phyloP scores from a whole-genome alignment of 2,113 vertebrate species.

The Coryphaenoides rupestris region DNA sequence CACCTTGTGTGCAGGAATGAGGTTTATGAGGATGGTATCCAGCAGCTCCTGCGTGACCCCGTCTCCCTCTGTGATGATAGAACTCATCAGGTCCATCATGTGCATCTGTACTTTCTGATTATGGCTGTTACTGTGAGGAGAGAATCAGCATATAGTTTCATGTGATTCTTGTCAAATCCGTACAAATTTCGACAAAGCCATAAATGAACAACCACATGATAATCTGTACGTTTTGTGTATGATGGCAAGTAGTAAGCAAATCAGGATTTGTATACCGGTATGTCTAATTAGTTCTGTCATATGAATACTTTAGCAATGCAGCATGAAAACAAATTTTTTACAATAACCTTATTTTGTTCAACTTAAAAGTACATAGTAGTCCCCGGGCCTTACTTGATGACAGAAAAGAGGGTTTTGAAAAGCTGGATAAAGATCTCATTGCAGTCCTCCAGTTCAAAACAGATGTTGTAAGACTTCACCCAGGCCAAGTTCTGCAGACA shows the following conservation, averaged over 20 bases:
- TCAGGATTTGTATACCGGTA: neutral
- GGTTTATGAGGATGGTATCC: constrained; percentile 98
- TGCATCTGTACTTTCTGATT: constrained; percentile 99
- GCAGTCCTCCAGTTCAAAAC: constrained; percentile 99
- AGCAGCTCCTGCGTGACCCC: constrained; percentile 97
- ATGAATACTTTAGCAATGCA: neutral
- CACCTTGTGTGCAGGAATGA: constrained; percentile 97
- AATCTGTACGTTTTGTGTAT: no score
- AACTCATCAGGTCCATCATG: constrained; percentile 99
- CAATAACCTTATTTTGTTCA: neutral
- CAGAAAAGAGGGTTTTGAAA: constrained; percentile 98
- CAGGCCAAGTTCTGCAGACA: constrained; percentile 90
- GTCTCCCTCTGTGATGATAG: constrained; percentile 99
- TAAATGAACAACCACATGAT: no score
- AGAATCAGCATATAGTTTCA: neutral
- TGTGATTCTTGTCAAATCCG: no score
- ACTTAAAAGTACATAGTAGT: no score
- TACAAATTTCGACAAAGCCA: no score
- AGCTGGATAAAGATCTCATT: constrained; percentile 99
- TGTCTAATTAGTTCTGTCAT: no score
- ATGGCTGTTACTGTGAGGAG: constrained; percentile 88
- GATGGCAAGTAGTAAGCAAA: neutral
- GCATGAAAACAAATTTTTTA: neutral
- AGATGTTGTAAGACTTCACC: constrained; percentile 99
- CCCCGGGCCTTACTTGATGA: constrained; percentile 89